Evolutionary conservation across 1,140 invertebrate species (phyloP).

Genomic region (Bombyx mori): ASM3026992v2 NC_085132.1:3455501-3456000

Average conservation of each 20-base stretch:
- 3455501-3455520: too few species aligned
- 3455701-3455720: not conserved
- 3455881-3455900: slow-evolving; percentile 85
- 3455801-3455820: slow-evolving; percentile 82
- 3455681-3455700: too few species aligned
- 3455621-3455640: not conserved
- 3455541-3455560: too few species aligned
- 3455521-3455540: too few species aligned
- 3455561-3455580: not conserved
- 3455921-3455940: too few species aligned
- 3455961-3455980: too few species aligned
- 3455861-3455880: slow-evolving; percentile 84
- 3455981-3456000: too few species aligned
- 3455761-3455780: slow-evolving; percentile 89
- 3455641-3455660: too few species aligned
- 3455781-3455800: slow-evolving; percentile 85
- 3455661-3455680: too few species aligned
- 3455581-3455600: not conserved
- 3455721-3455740: slow-evolving; percentile 79
- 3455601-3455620: not conserved
- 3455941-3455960: too few species aligned
- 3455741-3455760: slow-evolving; percentile 88
- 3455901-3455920: not conserved
- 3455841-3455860: slow-evolving; percentile 79
- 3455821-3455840: slow-evolving; percentile 85